Evolutionary conservation across 92 coral and sea anemone genomes (phyloP), one percentile per base, ranked within the genome.

Genomic region (Porites cylindrica): DNA sequence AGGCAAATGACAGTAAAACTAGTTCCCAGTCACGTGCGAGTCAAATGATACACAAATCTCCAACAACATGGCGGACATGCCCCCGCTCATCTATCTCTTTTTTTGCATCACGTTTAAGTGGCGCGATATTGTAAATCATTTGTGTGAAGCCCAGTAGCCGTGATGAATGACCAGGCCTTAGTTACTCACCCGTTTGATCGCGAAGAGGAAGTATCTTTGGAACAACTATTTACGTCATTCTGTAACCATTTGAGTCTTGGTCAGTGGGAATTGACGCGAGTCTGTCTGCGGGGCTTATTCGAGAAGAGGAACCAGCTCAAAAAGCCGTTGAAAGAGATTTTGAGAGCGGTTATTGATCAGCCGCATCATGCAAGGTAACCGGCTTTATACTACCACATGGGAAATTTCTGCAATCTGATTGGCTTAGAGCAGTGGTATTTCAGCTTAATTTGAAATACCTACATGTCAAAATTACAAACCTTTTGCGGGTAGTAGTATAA

Each of bases 201-300:
- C 16, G 98, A 95, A 72, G 58, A 70, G 64, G 91, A 80, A 19
- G 95, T 86, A 47, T 86, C 91, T 21, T 79, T 93, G 0, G 88
- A 91, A 56, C 91, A 89, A 73, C 94, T 97, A 24, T 97, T 91
- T 75, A 90, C 88, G 7, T 90, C 96, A 47, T 92, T 95, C 51
- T 92, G 96, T 75, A 95, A 97, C 75, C 91, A 95, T 82, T 88
- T 97, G 66, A 91, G 96, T 50, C 91, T 97, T 29, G 98, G 99
- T 1, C 99, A 97, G 85, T 97, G 99, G 99, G 99, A 97, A 77
- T 61, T 97, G 71, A 94, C 99, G 6, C 88, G 99, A 66, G 98
- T 92, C 23, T 95, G 98, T 70, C 81, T 97, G 60, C 88, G 84
- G 77, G 88, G 88, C 18, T 84, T 97, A 72, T 82, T 87, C 67